Evolutionary conservation across 2,797 vertebrate genomes (phyloP), one percentile per base, ranked within the genome.

Genomic region (Mycteria americana): DNA sequence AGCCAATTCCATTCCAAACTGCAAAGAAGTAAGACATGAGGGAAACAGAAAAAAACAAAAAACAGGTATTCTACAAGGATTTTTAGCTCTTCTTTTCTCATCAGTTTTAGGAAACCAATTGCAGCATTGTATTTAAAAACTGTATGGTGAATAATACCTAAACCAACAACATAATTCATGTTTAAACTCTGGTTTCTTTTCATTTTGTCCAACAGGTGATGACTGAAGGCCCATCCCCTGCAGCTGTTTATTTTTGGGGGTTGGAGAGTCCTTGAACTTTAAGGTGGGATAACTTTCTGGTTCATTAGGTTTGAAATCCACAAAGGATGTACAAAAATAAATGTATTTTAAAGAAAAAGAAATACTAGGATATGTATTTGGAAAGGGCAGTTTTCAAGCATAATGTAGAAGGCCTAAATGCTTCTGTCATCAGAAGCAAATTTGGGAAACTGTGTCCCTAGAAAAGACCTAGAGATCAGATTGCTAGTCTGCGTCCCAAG

Each of bases 41-140:
- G 21, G 18, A 80, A 85, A 85, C 27, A 67, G 21, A 74, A 85
- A 75, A 75, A 63, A 50, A 6, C 5, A 51, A 72, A 87, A 3
- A 3, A 1, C 6, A 31, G 11, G 35, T 50, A 41, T 70, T 48
- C 28, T 64, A 51, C 51, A 23, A 43, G 62, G 65, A 73, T 35
- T 79, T 90, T 91, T 83, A 91, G 19, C 56, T 72, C 51, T 73
- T 70, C 39, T 81, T 64, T 91, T 80, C 60, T 88, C 56, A 82
- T 1, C 14, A 37, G 51, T 76, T 93, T 64, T 63, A 79, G 12
- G 25, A 92, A 95, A 83, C 10, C 10, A 57, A 12, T 25, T 57
- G 28, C 57, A 84, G 39, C 28, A 62, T 1, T 73, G 7, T 51
- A 51, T 79, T 87, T 59, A 59, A 70, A 89, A 90, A 33, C 23